Evolutionary conservation across 2,888 invertebrate genomes (phyloP).

Genomic region (Apamea epomidion): DNA sequence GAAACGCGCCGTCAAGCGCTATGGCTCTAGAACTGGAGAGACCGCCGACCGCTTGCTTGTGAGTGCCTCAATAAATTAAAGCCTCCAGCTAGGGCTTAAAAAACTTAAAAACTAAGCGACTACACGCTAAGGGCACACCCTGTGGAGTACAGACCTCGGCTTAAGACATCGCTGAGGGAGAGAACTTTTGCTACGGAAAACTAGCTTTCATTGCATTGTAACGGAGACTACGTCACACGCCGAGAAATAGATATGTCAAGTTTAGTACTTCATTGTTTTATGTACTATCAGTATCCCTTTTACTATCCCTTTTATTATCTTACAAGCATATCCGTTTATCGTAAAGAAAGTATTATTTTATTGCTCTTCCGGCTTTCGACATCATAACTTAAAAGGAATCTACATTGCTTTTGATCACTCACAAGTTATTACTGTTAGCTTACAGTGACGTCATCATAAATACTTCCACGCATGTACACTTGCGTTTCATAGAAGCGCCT

Average conservation of each 20-base stretch:
- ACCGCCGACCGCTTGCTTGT: too few species aligned
- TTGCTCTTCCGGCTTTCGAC: constrained; percentile 41
- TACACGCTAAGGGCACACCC: not conserved
- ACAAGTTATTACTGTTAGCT: constrained; percentile 25
- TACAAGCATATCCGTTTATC: constrained; percentile 35
- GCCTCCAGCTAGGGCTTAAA: not conserved
- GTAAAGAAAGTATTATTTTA: constrained; percentile 46
- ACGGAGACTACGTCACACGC: not conserved
- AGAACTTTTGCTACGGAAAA: not conserved
- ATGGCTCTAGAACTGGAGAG: too few species aligned
- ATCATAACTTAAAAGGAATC: constrained; percentile 22
- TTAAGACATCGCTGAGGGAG: not conserved
- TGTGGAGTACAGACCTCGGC: not conserved
- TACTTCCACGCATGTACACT: constrained; percentile 12
- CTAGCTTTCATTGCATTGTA: not conserved
- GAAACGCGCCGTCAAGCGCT: too few species aligned
- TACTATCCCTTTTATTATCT: constrained; percentile 32
- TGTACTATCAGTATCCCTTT: constrained; percentile 3
- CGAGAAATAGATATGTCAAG: not conserved
- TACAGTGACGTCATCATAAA: constrained; percentile 35
- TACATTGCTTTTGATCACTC: constrained; percentile 37
- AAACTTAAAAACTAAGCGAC: not conserved
- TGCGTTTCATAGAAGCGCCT: constrained; percentile 35
- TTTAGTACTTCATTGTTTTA: constrained; percentile 19
- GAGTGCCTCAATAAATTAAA: not conserved